Base-by-base conservation (phyloP, 2,888 invertebrate genomes). In the Chymomyza caudatula region DNA sequence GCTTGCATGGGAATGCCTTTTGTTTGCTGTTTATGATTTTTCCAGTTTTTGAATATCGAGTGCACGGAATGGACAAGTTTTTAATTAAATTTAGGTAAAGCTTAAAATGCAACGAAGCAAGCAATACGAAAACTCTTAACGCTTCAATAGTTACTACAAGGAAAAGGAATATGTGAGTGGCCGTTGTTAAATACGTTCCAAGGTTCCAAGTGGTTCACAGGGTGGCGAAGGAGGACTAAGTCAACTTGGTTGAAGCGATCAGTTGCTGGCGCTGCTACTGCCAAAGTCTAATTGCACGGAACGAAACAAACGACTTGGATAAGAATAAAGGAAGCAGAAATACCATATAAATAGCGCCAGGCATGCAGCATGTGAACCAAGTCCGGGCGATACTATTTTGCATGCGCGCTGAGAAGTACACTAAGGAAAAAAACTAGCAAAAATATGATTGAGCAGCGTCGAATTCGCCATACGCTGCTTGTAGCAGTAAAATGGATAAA, bases 231-330 rank as follows among this genome's bases (percentile, higher is more conserved):
- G 42, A 17, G 37, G 55, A 25, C 37, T 37, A 13, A 13, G 55
- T 42, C 17, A 42, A n/a, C 4, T 0, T 17, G 47, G 20, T 17
- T 13, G 44, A n/a, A 47, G 71, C 76, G 84, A 86, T 78, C 82
- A 77, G 71, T 73, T 73, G 59, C 57, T 60, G 53, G 5, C 37
- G 11, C 3, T 49, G 47, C 17, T 69, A 76, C 78, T 81, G 80
- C 85, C 81, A 86, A 83, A 86, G 75, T 86, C 82, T 83, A 83
- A 83, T 83, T 83, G 82, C 82, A 78, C 75, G 82, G 82, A 83
- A 83, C 85, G 82, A 81, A 86, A 84, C 85, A 83, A 82, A 86
- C 86, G 78, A 83, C 85, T 86, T 74, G 86, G 78, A 78, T 76
- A 85, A 71, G 25, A 52, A 25, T 37, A 64, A 55, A 43, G 8